Evolutionary conservation across 2,113 vertebrate species (phyloP).

Genomic region (Dissostichus mawsoni): DNA sequence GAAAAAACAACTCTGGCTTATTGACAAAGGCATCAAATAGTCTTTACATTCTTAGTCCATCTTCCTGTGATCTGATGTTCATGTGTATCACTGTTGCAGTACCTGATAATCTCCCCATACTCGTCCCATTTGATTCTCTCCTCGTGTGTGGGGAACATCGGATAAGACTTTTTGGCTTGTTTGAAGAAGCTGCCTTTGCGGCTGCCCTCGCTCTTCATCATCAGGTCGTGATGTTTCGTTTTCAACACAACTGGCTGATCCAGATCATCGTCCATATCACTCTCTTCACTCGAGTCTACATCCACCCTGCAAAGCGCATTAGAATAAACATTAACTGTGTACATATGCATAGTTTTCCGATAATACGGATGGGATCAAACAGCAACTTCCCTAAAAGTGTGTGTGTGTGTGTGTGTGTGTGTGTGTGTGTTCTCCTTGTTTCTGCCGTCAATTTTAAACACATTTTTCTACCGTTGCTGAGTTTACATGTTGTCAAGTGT

Average conservation of each 20-base stretch:
- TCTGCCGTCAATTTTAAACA: background rate
- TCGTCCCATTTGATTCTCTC: conserved; percentile 99
- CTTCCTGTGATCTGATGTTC: background rate
- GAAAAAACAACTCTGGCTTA: background rate
- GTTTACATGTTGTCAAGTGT: conserved; percentile 23
- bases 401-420: too few relatives aligned
- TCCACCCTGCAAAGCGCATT: conserved; percentile 86
- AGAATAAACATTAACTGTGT: conserved; percentile 11
- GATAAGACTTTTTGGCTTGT: conserved; percentile 98
- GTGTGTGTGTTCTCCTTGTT: too few relatives aligned
- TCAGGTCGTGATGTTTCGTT: conserved; percentile 95
- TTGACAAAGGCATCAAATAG: background rate
- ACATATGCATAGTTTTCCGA: background rate
- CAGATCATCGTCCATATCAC: conserved; percentile 94
- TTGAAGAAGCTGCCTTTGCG: conserved; percentile 99
- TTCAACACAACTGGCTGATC: conserved; percentile 92
- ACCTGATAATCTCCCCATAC: conserved; percentile 99
- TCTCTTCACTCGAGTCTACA: conserved; percentile 97
- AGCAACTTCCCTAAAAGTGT: too few relatives aligned
- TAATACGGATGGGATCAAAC: too few relatives aligned
- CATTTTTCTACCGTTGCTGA: background rate
- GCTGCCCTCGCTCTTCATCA: conserved; percentile 98
- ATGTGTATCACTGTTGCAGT: conserved; percentile 7
- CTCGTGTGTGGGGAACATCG: conserved; percentile 97
- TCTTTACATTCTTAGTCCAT: background rate